These are phyloP conservation scores for Pseudococcus longispinus DNA, from an alignment of 2,888 invertebrate species.

Conservation along the genomic window DNA sequence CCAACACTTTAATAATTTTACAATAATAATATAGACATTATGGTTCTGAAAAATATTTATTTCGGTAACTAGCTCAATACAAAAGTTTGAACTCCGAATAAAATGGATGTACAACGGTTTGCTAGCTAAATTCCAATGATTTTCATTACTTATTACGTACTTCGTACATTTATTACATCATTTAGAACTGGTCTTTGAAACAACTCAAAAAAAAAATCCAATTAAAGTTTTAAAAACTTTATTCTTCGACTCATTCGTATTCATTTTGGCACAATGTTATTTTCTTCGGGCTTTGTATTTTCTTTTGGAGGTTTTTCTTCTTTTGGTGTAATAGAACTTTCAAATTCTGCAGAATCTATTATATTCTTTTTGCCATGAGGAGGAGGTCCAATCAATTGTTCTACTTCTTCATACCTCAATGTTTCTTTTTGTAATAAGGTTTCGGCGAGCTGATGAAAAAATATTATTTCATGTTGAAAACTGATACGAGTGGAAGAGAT, in stretches of 20 bases:
- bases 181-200: not conserved
- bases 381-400: conserved; percentile 87
- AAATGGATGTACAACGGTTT: not conserved
- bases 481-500: conserved; percentile 54
- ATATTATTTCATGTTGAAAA: not conserved
- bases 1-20: too few species aligned
- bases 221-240: not conserved
- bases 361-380: conserved; percentile 76
- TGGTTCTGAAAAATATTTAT: not conserved
- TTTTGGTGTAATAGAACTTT: conserved; percentile 62
- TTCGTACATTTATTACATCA: not conserved
- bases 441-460: conserved; percentile 76
- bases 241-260: not conserved
- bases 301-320: not conserved
- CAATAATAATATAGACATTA: too few species aligned
- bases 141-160: not conserved
- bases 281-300: not conserved
- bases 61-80: not conserved
- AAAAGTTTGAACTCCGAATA: not conserved
- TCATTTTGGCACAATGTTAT: not conserved
- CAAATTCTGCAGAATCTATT: conserved; percentile 82
- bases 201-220: not conserved
- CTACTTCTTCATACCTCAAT: conserved; percentile 88
- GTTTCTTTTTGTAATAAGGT: conserved; percentile 88
- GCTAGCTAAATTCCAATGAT: not conserved